These are phyloP conservation scores for Arbacia lixula DNA, from an alignment of 53 echinoderm and acorn worm species.

Conservation along the genomic window DNA sequence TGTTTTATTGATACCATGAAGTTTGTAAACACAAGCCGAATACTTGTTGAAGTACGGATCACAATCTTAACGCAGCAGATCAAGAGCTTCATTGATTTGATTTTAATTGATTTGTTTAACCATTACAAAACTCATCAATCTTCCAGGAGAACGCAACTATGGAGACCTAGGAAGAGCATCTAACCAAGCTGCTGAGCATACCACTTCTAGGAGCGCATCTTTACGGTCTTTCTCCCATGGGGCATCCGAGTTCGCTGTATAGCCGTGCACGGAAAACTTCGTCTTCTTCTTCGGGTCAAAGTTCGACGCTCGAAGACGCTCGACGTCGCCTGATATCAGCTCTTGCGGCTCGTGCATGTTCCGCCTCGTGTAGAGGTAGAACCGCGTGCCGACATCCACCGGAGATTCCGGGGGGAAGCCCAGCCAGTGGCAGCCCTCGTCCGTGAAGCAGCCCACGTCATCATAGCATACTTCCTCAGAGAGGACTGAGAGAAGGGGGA, in stretches of 20 bases:
- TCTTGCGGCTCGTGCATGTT: slow-evolving; percentile 25
- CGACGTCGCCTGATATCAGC: slow-evolving; percentile 21
- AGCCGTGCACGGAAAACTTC: slow-evolving; percentile 73
- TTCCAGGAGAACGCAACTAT: too few species aligned
- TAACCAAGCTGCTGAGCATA: too few species aligned
- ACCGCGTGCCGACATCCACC: slow-evolving; percentile 27
- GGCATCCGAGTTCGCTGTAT: slow-evolving; percentile 51
- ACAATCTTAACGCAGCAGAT: too few species aligned
- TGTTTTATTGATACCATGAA: too few species aligned
- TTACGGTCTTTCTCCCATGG: slow-evolving; percentile 58
- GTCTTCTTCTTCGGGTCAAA: slow-evolving; percentile 65
- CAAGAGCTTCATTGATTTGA: too few species aligned
- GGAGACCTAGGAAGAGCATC: too few species aligned
- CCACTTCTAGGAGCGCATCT: slow-evolving; percentile 65
- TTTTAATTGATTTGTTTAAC: too few species aligned
- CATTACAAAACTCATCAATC: too few species aligned
- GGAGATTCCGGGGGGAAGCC: slow-evolving; percentile 60
- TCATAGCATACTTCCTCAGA: slow-evolving; percentile 60
- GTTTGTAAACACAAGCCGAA: too few species aligned
- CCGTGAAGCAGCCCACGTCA: slow-evolving; percentile 47
- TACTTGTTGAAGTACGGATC: too few species aligned
- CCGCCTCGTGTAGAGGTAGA: slow-evolving; percentile 46
- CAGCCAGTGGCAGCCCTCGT: slow-evolving; percentile 49
- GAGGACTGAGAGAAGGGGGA: too few species aligned
- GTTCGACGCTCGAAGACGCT: slow-evolving; percentile 58